Percentiles rank a stretch among this genome's conserved stretches.
phyloP scores from a whole-genome alignment of 2,888 invertebrate species.

The Amiota mariae region DNA sequence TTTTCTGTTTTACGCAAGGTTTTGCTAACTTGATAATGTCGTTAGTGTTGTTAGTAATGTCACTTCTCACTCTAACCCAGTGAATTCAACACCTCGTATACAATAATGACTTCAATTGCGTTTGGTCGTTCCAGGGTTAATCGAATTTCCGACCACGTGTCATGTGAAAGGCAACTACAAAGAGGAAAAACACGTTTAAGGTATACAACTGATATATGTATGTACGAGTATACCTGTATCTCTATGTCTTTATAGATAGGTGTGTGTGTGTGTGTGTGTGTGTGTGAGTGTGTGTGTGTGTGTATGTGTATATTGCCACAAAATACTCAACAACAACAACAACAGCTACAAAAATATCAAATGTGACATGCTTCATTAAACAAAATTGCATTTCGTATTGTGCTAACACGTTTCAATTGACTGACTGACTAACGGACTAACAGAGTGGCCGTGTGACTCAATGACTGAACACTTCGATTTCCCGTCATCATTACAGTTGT shows the following conservation, averaged over 20 bases:
- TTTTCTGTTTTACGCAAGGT: no score
- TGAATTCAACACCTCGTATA: neutral
- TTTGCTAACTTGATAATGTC: no score
- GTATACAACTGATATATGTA: neutral
- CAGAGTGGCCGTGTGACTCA: no score
- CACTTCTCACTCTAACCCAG: neutral
- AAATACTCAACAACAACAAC: no score
- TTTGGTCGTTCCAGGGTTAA: neutral
- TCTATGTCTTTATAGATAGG: no score
- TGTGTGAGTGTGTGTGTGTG: neutral
- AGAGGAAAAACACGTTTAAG: neutral
- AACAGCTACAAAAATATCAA: neutral
- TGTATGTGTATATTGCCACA: no score
- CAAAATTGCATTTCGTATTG: slow-evolving; percentile 9
- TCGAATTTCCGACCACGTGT: slow-evolving; percentile 21
- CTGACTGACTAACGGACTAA: no score
- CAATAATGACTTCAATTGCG: slow-evolving; percentile 2
- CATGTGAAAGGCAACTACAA: neutral
- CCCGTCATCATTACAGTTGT: no score
- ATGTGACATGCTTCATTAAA: neutral
- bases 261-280: neutral
- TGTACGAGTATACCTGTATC: no score
- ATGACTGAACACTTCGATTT: no score
- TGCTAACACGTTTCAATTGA: neutral
- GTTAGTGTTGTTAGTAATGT: no score